Evolutionary conservation across 1,140 invertebrate species (phyloP).

Genomic region (Nephotettix cincticeps): DNA sequence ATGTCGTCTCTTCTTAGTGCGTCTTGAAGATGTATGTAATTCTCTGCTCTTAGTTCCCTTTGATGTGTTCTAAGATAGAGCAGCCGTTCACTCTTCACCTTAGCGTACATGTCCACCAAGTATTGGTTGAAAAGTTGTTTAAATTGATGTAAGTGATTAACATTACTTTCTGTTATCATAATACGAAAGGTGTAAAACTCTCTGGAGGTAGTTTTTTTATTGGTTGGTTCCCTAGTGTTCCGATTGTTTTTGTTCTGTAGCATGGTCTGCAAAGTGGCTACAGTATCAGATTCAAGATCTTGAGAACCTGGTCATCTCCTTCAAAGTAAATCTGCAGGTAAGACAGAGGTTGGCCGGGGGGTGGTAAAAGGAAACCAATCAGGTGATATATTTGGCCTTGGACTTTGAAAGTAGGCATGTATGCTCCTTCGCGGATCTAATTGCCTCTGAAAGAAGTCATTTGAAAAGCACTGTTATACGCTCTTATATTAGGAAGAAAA

Average conservation of each 20-base stretch:
- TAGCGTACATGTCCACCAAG: slow-evolving; percentile 49
- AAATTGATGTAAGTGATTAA: slow-evolving; percentile 36
- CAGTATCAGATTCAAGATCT: neutral
- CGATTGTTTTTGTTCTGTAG: slow-evolving; percentile 39
- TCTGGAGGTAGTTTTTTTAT: slow-evolving; percentile 41
- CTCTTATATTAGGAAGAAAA: neutral
- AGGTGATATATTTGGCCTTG: slow-evolving; percentile 37
- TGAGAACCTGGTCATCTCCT: slow-evolving; percentile 35
- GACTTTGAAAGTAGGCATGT: too few species aligned
- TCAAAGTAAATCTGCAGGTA: slow-evolving; percentile 50
- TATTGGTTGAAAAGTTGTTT: slow-evolving; percentile 45
- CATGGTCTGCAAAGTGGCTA: slow-evolving; percentile 37
- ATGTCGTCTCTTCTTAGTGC: slow-evolving; percentile 36
- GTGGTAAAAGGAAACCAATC: slow-evolving; percentile 43
- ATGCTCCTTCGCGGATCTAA: too few species aligned
- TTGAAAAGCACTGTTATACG: neutral
- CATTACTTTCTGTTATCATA: slow-evolving; percentile 25
- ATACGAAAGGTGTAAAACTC: slow-evolving; percentile 41
- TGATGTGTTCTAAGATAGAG: slow-evolving; percentile 44
- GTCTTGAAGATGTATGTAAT: slow-evolving; percentile 43
- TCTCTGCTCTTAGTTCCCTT: slow-evolving; percentile 36
- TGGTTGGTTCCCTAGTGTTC: slow-evolving; percentile 40
- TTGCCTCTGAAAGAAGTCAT: too few species aligned
- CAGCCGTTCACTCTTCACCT: slow-evolving; percentile 49
- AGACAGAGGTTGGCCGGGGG: slow-evolving; percentile 35